Conservation (phyloP, 1,140 invertebrate genomes). For the Portunus trituberculatus region DNA sequence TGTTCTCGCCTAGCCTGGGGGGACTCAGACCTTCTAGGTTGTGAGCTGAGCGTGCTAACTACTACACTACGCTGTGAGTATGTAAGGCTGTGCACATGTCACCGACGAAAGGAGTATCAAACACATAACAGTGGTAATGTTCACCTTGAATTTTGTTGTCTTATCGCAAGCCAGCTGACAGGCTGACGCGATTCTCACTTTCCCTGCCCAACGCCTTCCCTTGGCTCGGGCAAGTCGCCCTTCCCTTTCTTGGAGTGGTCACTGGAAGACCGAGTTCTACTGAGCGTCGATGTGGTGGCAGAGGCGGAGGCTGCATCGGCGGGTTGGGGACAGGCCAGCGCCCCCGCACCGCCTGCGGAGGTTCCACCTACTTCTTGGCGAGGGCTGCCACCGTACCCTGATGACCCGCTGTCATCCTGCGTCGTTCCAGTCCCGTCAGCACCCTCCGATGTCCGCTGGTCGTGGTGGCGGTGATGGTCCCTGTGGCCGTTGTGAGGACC, state of each 20-base stretch:
- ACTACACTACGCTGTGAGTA: no score
- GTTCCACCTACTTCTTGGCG: conserved; percentile 31
- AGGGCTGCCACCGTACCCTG: conserved; percentile 53
- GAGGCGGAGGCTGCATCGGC: neutral
- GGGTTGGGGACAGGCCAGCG: neutral
- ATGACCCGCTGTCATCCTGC: conserved; percentile 56
- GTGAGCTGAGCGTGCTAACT: no score
- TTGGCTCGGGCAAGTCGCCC: neutral
- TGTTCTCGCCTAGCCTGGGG: no score
- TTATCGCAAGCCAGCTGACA: neutral
- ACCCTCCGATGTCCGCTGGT: neutral
- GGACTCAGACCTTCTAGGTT: no score
- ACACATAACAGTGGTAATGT: neutral
- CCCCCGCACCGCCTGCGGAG: neutral
- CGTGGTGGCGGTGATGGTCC: neutral
- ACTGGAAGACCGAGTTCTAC: neutral
- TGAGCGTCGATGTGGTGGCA: conserved; percentile 36
- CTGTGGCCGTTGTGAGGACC: neutral
- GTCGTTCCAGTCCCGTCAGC: neutral
- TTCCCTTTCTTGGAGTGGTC: conserved; percentile 34
- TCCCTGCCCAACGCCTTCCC: neutral
- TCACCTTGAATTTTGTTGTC: neutral
- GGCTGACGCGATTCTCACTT: neutral
- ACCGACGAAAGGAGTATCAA: neutral
- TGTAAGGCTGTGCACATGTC: no score